Base-by-base conservation (phyloP, 1,140 invertebrate genomes). In the Heliconius hewitsoni region DNA sequence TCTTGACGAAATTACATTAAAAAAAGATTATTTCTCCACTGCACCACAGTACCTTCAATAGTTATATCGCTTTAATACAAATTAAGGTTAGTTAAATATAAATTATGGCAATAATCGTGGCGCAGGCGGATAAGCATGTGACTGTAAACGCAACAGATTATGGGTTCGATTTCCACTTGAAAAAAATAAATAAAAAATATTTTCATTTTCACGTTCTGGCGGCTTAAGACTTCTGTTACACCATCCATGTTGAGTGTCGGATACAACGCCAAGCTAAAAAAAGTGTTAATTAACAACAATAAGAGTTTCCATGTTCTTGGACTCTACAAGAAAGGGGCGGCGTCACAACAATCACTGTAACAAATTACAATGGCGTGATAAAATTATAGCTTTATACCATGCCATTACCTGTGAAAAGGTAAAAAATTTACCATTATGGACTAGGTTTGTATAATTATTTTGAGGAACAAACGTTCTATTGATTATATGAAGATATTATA, bases 301-400 rank as follows among this genome's bases (percentile, higher is more conserved):
- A 23, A 60, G n/a, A 23, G 55, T 60, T 23, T 9, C 9, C 3
- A 60, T 60, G n/a, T 60, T 60, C n/a, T 60, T 66, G 60, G 60
- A 66, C 60, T 66, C 23, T 27, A 66, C 60, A 30, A 66, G 60
- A 66, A 66, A 66, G 27, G 27, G 60, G 60, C 60, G 60, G 60
- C 8, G 60, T 66, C 60, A 66, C 4, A 30, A 66, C 27, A 66
- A 66, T 30, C 60, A 30, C 60, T 66, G 60, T 30, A 66, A 66
- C 60, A 66, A 66, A 66, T 66, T 66, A 30, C 60, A 30, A 66
- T 66, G 27, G 27, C 60, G 27, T 66, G 60, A 66, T 66, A 16
- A 30, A 66, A 66, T 66, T 66, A 66, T 66, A 66, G 60, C 27
- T 30, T 66, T 66, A 66, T 27, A 66, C 60, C 27, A 66, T 66